These are phyloP conservation scores for Euproctis similis DNA, from an alignment of 2,888 invertebrate species.

Conservation along the genomic window DNA sequence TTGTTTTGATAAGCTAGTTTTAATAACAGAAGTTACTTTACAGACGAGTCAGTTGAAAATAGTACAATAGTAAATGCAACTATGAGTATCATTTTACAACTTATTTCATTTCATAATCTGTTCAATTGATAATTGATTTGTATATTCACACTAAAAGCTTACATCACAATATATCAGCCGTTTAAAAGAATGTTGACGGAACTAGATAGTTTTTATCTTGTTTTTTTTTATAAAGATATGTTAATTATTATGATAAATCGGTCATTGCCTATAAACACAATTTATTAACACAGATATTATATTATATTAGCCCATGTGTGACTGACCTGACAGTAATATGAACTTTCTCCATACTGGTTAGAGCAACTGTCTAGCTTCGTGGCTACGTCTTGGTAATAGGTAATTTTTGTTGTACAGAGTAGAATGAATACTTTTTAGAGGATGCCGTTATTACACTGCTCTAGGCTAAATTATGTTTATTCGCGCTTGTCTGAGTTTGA, in stretches of 20 bases:
- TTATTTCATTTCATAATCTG: too few species aligned
- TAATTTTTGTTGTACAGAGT: slow-evolving; percentile 6
- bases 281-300: slow-evolving; percentile 56
- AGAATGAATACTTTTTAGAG: slow-evolving; percentile 10
- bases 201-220: background rate
- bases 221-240: slow-evolving; percentile 19
- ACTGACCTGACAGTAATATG: slow-evolving; percentile 35
- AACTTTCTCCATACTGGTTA: slow-evolving; percentile 48
- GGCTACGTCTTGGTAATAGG: slow-evolving; percentile 17
- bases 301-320: slow-evolving; percentile 27
- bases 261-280: slow-evolving; percentile 45
- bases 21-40: too few species aligned
- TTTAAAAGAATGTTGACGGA: too few species aligned
- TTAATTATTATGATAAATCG: slow-evolving; percentile 26
- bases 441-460: slow-evolving; percentile 7
- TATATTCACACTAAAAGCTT: too few species aligned
- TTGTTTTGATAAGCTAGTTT: too few species aligned
- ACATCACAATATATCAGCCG: too few species aligned
- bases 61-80: too few species aligned
- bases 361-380: slow-evolving; percentile 18
- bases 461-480: slow-evolving; percentile 4
- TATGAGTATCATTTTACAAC: too few species aligned
- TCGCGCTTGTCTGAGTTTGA: slow-evolving; percentile 1
- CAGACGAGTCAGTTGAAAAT: too few species aligned
- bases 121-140: too few species aligned